Evolutionary conservation across 2,797 vertebrate genomes (phyloP), one percentile per base, ranked within the genome.

Genomic region (Spondyliosoma cantharus): DNA sequence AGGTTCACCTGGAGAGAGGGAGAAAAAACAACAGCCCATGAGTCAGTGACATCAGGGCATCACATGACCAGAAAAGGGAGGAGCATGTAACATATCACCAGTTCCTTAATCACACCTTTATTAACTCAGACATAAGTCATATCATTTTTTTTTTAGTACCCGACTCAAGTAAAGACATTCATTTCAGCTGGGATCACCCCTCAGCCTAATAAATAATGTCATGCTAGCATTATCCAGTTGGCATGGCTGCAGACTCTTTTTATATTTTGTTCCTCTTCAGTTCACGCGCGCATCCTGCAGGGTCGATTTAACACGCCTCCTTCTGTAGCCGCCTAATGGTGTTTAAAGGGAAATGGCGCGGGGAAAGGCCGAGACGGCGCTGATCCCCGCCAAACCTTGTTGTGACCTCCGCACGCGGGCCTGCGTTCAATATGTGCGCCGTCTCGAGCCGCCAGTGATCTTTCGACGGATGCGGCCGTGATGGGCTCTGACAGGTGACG

Each of bases 401-500:
- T 19, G 53, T 65, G 76, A 82, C 74, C 85, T 75, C 53, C 29
- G 48, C 9, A 7, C 49, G 4, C n/a, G 25, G 25, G 58, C 15
- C 42, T 53, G 54, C 61, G 80, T 61, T 53, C 58, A 65, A 60
- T 62, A 43, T 57, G 64, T 32, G 25, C 45, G 70, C 43, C 48
- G 65, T 68, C 53, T 37, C 3, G 42, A 66, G 66, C 73, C 80
- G 67, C 19, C 58, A n/a, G 59, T 63, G 72, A 83, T 87, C 62
- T 76, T 32, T 66, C 59, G 67, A 8, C 37, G 64, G 46, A 78
- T 71, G 62, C 71, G 71, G 52, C 80, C 2, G 3, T 77, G 78
- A 89, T 81, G 56, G 57, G 65, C 54, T 57, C 16, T 89, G 89
- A 87, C 88, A 84, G 73, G 27, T 82, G 87, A 89, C 88, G 72